A percentile compares a stretch with the other conserved stretches of the same genome.
These are phyloP conservation scores for Trachurus trachurus DNA, from an alignment of 2,797 vertebrate genomes.

Conservation along the genomic window DNA sequence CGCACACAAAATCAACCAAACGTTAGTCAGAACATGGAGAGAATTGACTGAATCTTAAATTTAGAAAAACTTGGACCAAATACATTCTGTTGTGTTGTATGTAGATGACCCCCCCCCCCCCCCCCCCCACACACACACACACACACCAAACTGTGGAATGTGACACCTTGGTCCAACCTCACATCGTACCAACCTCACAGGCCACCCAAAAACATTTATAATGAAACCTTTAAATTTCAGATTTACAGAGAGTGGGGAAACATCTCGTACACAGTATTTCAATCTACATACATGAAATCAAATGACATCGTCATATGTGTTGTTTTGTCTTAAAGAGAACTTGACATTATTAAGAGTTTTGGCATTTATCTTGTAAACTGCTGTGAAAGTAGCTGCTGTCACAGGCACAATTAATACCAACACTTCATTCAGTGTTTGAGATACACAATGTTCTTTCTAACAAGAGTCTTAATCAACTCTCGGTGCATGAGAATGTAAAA, in stretches of 20 bases:
- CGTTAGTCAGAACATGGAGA: background rate
- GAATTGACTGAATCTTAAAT: background rate
- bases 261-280: background rate
- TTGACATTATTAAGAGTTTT: background rate
- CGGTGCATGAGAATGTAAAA: background rate
- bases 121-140: conserved; percentile 70
- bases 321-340: conserved; percentile 1
- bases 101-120: conserved; percentile 45
- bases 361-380: background rate
- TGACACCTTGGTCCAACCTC: conserved; percentile 83
- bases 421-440: background rate
- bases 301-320: background rate
- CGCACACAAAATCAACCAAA: background rate
- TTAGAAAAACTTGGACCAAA: background rate
- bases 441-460: background rate
- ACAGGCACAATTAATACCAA: background rate
- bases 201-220: conserved; percentile 67
- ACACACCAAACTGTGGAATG: conserved; percentile 88
- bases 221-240: conserved; percentile 41
- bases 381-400: background rate
- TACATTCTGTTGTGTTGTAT: conserved; percentile 32
- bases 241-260: background rate
- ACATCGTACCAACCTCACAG: conserved; percentile 75
- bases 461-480: background rate
- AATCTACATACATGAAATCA: background rate